Evolutionary conservation across 2,888 invertebrate genomes (phyloP), one percentile per base, ranked within the genome.

Genomic region (Archips xylosteana): DNA sequence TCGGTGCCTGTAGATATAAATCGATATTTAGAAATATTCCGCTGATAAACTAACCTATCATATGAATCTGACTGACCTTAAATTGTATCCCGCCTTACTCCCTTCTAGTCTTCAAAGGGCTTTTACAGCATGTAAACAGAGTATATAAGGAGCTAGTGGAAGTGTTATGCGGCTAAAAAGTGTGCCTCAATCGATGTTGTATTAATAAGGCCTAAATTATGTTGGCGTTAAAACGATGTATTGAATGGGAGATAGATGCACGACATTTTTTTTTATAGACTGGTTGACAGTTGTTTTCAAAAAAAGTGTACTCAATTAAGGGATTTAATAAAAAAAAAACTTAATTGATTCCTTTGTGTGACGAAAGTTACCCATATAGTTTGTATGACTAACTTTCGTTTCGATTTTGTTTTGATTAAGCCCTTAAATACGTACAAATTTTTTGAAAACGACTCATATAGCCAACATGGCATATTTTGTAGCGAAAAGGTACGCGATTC

Each of bases 191-290:
- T 74, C 39, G 60, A 70, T 75, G 76, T 75, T 59, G 51, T 76
- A 65, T 10, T 70, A 65, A 67, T 78, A 77, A 76, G 84, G 87
- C 86, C 86, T 86, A 83, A 77, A 76, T 69, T 79, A 75, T 75
- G 74, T 77, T 78, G 76, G 70, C 72, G 76, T 80, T 75, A 9
- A 66, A 39, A 61, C n/a, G 13, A 47, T 13, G 61, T 49, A 62
- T 73, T 39, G 36, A 23, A 65, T 65, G 75, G 79, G 68, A 13
- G 42, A 49, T 47, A 47, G 36, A 45, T 15, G 32, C 8, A 12
- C 2, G 36, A 23, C 15, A 54, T 51, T 10, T 67, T 15, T 45
- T 23, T 67, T 34, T 8, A 2, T 39, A 39, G 57, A 32, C 54
- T 23, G 23, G 54, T 54, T 54, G 54, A 54, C 54, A 51, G 51